A percentile compares a stretch with the other conserved stretches of the same genome.
phyloP scores from a whole-genome alignment of 2,113 vertebrate species.

The Phocoena sinus region DNA sequence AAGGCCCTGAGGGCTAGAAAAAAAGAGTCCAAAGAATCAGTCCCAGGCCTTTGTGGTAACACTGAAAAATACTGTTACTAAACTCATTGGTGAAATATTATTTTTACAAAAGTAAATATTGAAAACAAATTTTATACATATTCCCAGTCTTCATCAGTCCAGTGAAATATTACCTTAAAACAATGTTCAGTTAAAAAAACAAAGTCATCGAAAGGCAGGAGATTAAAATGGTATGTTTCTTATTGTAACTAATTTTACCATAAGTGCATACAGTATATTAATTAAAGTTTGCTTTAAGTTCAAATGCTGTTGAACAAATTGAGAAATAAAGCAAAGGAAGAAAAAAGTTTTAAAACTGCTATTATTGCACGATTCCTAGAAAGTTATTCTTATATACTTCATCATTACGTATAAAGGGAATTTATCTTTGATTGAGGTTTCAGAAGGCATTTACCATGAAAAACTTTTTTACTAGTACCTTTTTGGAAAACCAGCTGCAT shows the following conservation, averaged over 20 bases:
- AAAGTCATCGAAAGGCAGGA: not conserved
- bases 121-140: not conserved
- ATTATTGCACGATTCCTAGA: not conserved
- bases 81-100: not conserved
- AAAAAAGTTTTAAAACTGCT: not conserved
- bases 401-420: not conserved
- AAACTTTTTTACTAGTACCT: not conserved
- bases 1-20: not conserved
- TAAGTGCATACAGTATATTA: not conserved
- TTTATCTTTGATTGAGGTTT: not conserved
- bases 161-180: not conserved
- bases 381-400: not conserved
- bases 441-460: constrained; percentile 2
- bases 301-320: not conserved
- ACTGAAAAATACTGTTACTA: not conserved
- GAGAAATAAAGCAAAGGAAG: not conserved
- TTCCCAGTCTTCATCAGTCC: not conserved
- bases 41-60: not conserved
- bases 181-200: not conserved
- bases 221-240: constrained; percentile 19
- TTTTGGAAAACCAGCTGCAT: not conserved
- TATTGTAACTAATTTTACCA: not conserved
- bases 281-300: not conserved
- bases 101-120: constrained; percentile 31
- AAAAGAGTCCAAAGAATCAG: not conserved